Base-by-base conservation (phyloP, 2,888 invertebrate species). In the Balanococcus diminutus region DNA sequence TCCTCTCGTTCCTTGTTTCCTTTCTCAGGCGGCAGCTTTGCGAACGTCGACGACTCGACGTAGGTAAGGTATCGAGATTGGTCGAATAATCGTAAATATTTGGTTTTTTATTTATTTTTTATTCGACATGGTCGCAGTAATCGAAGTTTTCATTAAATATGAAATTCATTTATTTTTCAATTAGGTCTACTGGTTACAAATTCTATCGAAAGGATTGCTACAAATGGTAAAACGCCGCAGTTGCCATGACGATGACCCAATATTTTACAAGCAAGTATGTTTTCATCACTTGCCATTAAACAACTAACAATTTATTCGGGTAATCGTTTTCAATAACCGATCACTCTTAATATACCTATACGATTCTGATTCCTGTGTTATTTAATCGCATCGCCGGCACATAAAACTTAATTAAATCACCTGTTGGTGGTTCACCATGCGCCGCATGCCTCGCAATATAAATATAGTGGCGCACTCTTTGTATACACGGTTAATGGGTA, bases 251-350 rank as follows among this genome's bases (percentile, higher is more conserved):
- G 72, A 72, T 72, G 72, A 72, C 72, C 72, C 31, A 72, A 14
- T 72, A 72, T 72, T 72, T 32, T 32, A 72, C 32, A 31, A 72
- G n/a, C 32, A 72, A 31, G 32, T 72, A 72, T 32, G 72, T 72
- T 72, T 72, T 72, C 72, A 72, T 72, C 72, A 72, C 32, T 72
- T 72, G 32, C 72, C 72, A 32, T 72, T 72, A 72, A 72, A 72
- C 72, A 72, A 72, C 8, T 72, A 67, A 72, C 72, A 72, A 72
- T 72, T 72, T 72, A 72, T 72, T 72, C 32, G n/a, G 28, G 72
- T 72, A 72, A 72, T 72, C 72, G 72, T 72, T 72, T 72, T 72
- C 72, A 72, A 72, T 72, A 72, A 72, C 72, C 72, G 72, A 72
- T 72, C 72, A 72, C 16, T 72, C 72, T 72, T 72, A 28, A 72